Conservation (phyloP, 2,113 vertebrate genomes). For the Fregata magnificens region DNA sequence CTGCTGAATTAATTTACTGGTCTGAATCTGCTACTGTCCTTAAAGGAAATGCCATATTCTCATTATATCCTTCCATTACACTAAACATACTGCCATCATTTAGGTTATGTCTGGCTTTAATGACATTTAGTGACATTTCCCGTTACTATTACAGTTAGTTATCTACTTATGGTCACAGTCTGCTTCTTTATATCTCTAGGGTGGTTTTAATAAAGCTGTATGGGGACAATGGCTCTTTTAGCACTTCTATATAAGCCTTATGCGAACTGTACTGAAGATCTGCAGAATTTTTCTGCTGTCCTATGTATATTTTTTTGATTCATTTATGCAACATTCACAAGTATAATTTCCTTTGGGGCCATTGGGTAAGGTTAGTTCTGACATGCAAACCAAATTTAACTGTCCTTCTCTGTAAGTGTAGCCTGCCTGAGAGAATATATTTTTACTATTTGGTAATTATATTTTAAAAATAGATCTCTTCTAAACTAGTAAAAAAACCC, state of each 20-base stretch:
- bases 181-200: neutral
- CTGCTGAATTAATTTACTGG: slow-evolving; percentile 16
- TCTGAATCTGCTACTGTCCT: neutral
- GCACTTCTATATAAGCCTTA: neutral
- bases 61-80: slow-evolving; percentile 10
- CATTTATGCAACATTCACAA: neutral
- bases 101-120: slow-evolving; percentile 37
- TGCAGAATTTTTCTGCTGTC: neutral
- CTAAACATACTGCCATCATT: slow-evolving; percentile 1
- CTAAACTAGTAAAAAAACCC: neutral
- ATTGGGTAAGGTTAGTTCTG: neutral
- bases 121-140: slow-evolving; percentile 59
- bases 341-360: neutral
- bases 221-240: neutral
- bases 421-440: neutral
- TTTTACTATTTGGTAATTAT: neutral
- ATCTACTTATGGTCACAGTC: neutral
- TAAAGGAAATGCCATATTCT: slow-evolving; percentile 41
- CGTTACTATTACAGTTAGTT: neutral
- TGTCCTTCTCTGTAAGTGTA: neutral
- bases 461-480: neutral
- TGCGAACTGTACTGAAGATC: neutral
- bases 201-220: neutral
- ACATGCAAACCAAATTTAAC: neutral
- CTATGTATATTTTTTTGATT: neutral